phyloP scores from a whole-genome alignment of 2,797 vertebrate genomes.

The Muscicapa comitata region DNA sequence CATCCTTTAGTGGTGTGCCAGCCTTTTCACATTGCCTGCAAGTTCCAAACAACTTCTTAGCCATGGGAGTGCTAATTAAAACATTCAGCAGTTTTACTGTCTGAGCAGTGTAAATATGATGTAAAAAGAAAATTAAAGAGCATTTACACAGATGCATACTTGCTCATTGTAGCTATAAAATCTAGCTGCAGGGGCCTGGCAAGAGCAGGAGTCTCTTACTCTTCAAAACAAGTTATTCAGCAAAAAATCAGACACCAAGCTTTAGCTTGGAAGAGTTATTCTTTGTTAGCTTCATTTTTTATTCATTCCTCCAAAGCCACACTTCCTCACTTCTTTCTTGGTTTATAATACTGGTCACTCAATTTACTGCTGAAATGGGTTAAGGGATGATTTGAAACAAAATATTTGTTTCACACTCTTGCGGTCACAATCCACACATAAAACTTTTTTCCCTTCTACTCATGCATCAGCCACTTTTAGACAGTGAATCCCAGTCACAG shows the following conservation, averaged over 20 bases:
- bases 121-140: slow-evolving; percentile 49
- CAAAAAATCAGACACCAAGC: not conserved
- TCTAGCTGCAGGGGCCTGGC: slow-evolving; percentile 32
- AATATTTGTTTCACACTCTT: slow-evolving; percentile 32
- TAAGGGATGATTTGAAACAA: slow-evolving; percentile 32
- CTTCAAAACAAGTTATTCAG: slow-evolving; percentile 20
- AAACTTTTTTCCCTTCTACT: not conserved
- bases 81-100: slow-evolving; percentile 51
- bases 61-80: slow-evolving; percentile 52
- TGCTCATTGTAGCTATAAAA: slow-evolving; percentile 60
- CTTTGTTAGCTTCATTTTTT: not conserved
- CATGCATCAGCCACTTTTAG: not conserved
- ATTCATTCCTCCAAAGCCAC: not conserved
- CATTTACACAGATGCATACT: slow-evolving; percentile 55
- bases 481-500: not conserved
- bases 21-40: not conserved
- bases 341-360: not conserved
- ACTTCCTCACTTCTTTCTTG: not conserved
- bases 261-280: slow-evolving; percentile 15
- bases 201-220: not conserved
- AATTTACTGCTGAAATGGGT: not conserved
- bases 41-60: slow-evolving; percentile 37
- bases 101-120: slow-evolving; percentile 46
- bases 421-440: slow-evolving; percentile 12
- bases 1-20: slow-evolving; percentile 15